Conservation (phyloP, 2,888 invertebrate species). For the Petrolisthes manimaculis region DNA sequence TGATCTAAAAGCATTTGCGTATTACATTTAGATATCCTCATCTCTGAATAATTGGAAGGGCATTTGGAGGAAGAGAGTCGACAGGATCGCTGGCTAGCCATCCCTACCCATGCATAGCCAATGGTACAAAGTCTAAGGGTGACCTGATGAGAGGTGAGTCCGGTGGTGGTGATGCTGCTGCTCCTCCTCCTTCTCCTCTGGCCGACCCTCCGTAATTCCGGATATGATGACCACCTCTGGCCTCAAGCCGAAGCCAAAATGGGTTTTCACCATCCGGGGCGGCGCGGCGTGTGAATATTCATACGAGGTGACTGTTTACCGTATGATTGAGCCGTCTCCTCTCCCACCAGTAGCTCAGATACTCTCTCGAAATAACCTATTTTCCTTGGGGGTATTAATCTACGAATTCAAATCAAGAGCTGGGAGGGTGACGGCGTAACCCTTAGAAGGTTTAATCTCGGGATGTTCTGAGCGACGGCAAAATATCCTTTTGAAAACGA, state of each 20-base stretch:
- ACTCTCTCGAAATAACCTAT: conserved; percentile 56
- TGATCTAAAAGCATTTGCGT: not conserved
- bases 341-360: conserved; percentile 41
- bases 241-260: conserved; percentile 45
- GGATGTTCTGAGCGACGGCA: conserved; percentile 1
- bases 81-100: conserved; percentile 14
- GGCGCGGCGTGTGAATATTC: conserved; percentile 49
- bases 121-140: conserved; percentile 4
- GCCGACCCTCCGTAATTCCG: conserved; percentile 39
- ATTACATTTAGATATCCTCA: not conserved
- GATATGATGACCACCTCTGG: conserved; percentile 42
- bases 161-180: conserved; percentile 3
- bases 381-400: conserved; percentile 52
- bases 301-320: conserved; percentile 58
- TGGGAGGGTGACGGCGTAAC: conserved; percentile 7
- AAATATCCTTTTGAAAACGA: conserved; percentile 15
- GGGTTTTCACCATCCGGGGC: conserved; percentile 45
- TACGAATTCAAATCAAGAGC: conserved; percentile 40
- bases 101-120: conserved; percentile 31
- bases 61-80: too few relatives aligned
- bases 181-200: conserved; percentile 7
- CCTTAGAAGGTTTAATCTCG: conserved; percentile 32
- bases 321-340: conserved; percentile 53
- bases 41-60: conserved; percentile 3
- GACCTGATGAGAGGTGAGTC: conserved; percentile 35